These are phyloP conservation scores for Drosophila affinis DNA, from an alignment of 2,888 invertebrate species.

Conservation along the genomic window DNA sequence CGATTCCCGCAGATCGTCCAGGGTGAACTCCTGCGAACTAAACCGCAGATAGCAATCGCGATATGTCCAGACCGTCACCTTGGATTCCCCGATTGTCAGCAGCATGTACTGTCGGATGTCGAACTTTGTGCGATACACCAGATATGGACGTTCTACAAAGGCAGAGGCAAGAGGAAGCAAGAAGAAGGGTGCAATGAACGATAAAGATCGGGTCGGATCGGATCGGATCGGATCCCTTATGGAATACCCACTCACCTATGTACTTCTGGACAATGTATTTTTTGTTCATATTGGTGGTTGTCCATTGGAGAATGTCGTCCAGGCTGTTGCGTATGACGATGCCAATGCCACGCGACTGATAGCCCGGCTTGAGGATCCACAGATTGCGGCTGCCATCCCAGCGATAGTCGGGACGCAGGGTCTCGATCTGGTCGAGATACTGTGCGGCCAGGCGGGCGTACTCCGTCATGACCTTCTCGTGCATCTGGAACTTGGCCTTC, in stretches of 20 bases:
- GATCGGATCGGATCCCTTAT: too few species aligned
- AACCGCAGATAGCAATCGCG: slow-evolving; percentile 93
- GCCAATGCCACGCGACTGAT: slow-evolving; percentile 92
- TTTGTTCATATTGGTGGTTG: slow-evolving; percentile 85
- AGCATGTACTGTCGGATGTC: slow-evolving; percentile 96
- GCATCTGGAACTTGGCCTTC: slow-evolving; percentile 65
- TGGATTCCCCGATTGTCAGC: slow-evolving; percentile 88
- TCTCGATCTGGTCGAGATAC: slow-evolving; percentile 86
- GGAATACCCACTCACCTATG: slow-evolving; percentile 86
- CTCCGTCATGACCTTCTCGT: slow-evolving; percentile 59
- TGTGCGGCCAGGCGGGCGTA: slow-evolving; percentile 84
- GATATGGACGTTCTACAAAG: slow-evolving; percentile 89
- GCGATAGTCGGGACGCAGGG: slow-evolving; percentile 86
- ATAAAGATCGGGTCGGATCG: background rate
- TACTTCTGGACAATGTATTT: slow-evolving; percentile 95
- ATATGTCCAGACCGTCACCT: slow-evolving; percentile 94
- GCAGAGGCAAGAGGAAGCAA: too few species aligned
- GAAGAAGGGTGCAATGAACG: background rate
- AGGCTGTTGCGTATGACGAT: slow-evolving; percentile 91
- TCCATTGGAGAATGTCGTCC: slow-evolving; percentile 88
- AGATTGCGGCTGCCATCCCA: slow-evolving; percentile 93
- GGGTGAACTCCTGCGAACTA: slow-evolving; percentile 91
- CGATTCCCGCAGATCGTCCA: slow-evolving; percentile 91
- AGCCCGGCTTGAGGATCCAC: slow-evolving; percentile 95
- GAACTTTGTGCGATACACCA: slow-evolving; percentile 94